Conservation (phyloP, 2,888 invertebrate genomes). For the Platerodrilus igneus region DNA sequence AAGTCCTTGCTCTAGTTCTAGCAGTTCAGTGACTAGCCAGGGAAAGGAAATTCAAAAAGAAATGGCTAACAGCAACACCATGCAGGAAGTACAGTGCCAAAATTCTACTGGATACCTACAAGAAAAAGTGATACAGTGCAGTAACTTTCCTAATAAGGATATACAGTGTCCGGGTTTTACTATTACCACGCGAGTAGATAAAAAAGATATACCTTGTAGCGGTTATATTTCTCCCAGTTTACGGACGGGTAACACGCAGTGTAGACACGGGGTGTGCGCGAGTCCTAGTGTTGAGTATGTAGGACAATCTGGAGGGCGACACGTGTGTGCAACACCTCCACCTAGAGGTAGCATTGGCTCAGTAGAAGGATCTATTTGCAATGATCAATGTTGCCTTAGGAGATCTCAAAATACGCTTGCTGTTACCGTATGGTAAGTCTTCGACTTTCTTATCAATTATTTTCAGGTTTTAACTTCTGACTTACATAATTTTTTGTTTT, state of each 20-base stretch:
- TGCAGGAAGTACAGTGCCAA: constrained; percentile 46
- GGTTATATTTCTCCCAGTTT: constrained; percentile 39
- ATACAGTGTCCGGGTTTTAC: constrained; percentile 38
- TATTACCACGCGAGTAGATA: constrained; percentile 30
- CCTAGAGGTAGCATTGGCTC: constrained; percentile 41
- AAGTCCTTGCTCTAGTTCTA: constrained; percentile 52
- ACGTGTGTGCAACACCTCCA: constrained; percentile 48
- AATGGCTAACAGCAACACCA: constrained; percentile 19
- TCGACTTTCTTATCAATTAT: no score
- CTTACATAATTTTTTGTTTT: no score
- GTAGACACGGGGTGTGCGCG: constrained; percentile 51
- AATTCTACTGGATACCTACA: constrained; percentile 40
- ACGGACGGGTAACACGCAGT: constrained; percentile 35
- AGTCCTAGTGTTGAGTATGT: constrained; percentile 55
- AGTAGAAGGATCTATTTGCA: constrained; percentile 36
- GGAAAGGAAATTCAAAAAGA: constrained; percentile 41
- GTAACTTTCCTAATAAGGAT: constrained; percentile 35
- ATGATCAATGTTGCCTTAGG: constrained; percentile 41
- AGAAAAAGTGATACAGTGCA: constrained; percentile 48
- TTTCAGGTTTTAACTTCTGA: no score
- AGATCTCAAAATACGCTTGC: constrained; percentile 39
- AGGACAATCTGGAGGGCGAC: constrained; percentile 59
- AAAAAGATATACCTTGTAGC: constrained; percentile 34
- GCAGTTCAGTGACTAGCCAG: constrained; percentile 49
- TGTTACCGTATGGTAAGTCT: constrained; percentile 51